phyloP scores from a whole-genome alignment of 35 echinoderm and acorn worm genomes.

The Acanthaster planci region DNA sequence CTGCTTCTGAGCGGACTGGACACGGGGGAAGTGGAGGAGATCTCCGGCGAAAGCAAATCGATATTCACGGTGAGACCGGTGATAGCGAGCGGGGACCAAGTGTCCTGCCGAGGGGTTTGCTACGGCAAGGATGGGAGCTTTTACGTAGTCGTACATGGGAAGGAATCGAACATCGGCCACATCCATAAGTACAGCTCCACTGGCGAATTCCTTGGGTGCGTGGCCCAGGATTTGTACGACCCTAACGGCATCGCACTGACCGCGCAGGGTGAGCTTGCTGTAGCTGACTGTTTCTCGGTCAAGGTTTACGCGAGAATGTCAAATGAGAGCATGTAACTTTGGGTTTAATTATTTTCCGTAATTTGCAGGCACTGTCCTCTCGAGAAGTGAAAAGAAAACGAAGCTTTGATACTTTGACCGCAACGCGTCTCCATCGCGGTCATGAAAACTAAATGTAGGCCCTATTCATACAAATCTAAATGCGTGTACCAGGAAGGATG shows the following conservation, averaged over 20 bases:
- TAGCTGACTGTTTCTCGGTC: conserved; percentile 16
- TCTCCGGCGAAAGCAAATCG: not conserved
- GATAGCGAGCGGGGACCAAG: not conserved
- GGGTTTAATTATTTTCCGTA: no score
- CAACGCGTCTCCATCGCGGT: no score
- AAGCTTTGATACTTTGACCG: no score
- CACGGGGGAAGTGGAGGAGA: not conserved
- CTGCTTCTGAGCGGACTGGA: not conserved
- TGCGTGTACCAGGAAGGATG: no score
- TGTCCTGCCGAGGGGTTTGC: not conserved
- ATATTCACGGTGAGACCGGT: not conserved
- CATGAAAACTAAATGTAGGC: no score
- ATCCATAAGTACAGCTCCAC: not conserved
- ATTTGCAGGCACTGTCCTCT: no score
- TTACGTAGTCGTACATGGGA: not conserved
- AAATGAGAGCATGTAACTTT: no score
- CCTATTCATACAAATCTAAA: no score
- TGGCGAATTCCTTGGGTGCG: conserved; percentile 11
- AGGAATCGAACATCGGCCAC: not conserved
- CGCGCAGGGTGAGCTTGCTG: not conserved
- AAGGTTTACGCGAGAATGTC: conserved; percentile 9
- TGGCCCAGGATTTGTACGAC: conserved; percentile 1
- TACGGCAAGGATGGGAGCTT: not conserved
- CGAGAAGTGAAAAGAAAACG: no score
- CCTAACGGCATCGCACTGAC: conserved; percentile 9